phyloP scores from a whole-genome alignment of 2,888 invertebrate species.

The Hydroisotoma schaefferi region DNA sequence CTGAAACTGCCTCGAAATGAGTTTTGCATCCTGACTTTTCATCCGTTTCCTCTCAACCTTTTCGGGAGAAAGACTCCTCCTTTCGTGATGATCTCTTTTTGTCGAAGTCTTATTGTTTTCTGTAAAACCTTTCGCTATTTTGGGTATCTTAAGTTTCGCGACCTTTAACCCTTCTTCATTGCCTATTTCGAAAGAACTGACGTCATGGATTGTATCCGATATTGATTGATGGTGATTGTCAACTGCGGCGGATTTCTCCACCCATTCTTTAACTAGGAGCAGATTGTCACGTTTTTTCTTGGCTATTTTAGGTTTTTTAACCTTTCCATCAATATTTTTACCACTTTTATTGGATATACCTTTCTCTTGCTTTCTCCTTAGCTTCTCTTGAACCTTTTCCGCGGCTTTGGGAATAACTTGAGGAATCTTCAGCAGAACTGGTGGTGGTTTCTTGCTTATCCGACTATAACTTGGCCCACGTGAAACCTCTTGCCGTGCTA shows the following conservation, averaged over 20 bases:
- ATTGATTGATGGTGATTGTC: background rate
- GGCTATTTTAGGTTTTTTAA: constrained; percentile 6
- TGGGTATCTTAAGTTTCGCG: constrained; percentile 8
- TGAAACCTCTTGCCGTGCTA: background rate
- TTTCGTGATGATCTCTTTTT: background rate
- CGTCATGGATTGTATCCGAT: background rate
- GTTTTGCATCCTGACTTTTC: no score
- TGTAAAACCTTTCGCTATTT: background rate
- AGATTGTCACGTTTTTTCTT: constrained; percentile 1
- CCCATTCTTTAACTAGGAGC: background rate
- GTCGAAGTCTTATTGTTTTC: constrained; percentile 2
- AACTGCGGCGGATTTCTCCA: background rate
- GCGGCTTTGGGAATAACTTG: constrained; percentile 21
- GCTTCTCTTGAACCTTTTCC: constrained; percentile 9
- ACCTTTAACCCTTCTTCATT: no score
- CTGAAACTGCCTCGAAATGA: no score
- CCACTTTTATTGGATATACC: no score
- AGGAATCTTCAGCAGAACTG: constrained; percentile 41
- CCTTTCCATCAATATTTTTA: constrained; percentile 1
- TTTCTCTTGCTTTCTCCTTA: background rate
- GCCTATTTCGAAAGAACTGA: background rate
- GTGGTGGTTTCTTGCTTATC: background rate
- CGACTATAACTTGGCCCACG: no score
- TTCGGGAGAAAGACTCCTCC: constrained; percentile 1
- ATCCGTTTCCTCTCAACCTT: background rate